Evolutionary conservation across 2,888 invertebrate species (phyloP), one percentile per base, ranked within the genome.

Genomic region (Pecten maximus): DNA sequence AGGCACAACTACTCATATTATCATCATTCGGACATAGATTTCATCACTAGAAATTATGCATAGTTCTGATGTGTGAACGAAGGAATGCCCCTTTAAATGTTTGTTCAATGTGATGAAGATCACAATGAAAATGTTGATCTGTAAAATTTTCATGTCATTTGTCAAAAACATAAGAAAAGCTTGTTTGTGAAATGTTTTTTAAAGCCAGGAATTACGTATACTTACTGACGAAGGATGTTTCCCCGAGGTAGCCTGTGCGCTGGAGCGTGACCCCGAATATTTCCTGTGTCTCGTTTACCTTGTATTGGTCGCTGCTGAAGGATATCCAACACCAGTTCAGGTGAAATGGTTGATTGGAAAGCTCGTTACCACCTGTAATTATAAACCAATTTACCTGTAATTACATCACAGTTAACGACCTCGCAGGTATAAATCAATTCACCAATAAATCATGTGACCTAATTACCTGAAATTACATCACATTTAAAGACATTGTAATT

Each of bases 311-410:
- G 10, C 93, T 93, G 40, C 95, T 95, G 90, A 97, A 94, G 2
- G 96, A 96, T 28, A 97, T 94, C 96, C 96, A 96, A 4, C 96
- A 96, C 97, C 97, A 97, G 93, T 96, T 95, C 48, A 97, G 94
- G 40, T 95, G 94, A 93, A 97, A 97, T 8, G 94, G 95, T 91
- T 96, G 96, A 88, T 96, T 95, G 39, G 93, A 93, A 15, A 96
- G 89, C 4, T 94, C 94, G 93, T 97, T 96, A 48, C 95, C 95
- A 86, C 96, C 97, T 97, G 94, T 39, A 95, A 94, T 50, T 87
- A 90, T 54, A 91, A 87, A 89, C 90, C 23, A 92, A 88, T 44
- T 35, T 35, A 60, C 60, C 60, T 60, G n/a, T 60, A 74, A 74
- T 74, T 74, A 74, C 35, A 54, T 54, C 19, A 4, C 48, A 48